Base-by-base conservation (phyloP, 2,113 vertebrate genomes). In the Halcyon malimbica region DNA sequence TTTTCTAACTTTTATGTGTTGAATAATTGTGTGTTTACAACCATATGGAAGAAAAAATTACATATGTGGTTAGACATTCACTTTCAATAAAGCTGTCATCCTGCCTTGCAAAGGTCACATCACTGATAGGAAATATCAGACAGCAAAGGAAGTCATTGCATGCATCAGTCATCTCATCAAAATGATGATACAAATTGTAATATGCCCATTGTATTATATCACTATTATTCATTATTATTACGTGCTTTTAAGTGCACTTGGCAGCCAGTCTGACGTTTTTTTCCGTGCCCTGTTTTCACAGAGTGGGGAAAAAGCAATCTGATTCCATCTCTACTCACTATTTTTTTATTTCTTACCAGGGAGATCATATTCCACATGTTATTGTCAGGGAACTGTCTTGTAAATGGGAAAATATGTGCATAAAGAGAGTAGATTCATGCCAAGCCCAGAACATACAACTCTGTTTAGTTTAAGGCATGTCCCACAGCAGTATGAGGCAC, bases 31-130 rank as follows among this genome's bases (percentile, higher is more conserved):
- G 39, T 64, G 67, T 90, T 96, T 96, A 93, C 84, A 70, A 60
- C 68, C 91, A 92, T 96, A 96, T 73, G 83, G 93, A 95, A 93
- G 65, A 51, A 93, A 89, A 94, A 84, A 29, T 83, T 97, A 50
- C 73, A 88, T 78, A 91, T 76, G 93, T 91, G 76, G 75, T 81
- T 86, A 93, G 84, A 83, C 25, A 84, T 53, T 68, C 56, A 28
- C 16, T 96, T 83, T 75, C 79, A 95, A 92, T 75, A 87, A 93
- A 90, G 39, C 68, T 96, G 83, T 92, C 93, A 96, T 50, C 69
- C 81, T 93, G 79, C 67, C 78, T 93, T 31, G n/a, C 64, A 96
- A 94, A 95, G 84, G 81, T 95, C 90, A 62, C 76, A 73, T 90
- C 94, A 76, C 48, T 92, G 63, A 60, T 18, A 71, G 62, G 76